Percentiles rank a stretch among this genome's conserved stretches.
Conservation (phyloP, 2,888 invertebrate genomes). For the Abrostola tripartita region DNA sequence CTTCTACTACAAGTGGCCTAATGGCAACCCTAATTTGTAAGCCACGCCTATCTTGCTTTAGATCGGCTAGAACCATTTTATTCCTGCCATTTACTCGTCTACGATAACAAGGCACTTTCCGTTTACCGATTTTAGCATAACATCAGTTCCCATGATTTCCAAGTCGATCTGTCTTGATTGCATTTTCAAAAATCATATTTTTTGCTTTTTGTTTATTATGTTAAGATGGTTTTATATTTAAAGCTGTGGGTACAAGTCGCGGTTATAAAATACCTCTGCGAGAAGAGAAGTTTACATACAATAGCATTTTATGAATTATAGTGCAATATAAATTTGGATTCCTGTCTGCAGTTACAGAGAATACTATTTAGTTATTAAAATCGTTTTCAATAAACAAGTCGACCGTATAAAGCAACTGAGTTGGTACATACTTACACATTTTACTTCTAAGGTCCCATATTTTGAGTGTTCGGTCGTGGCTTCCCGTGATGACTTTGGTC, state of each 20-base stretch:
- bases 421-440: slow-evolving; percentile 79
- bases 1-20: background rate
- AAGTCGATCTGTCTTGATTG: slow-evolving; percentile 14
- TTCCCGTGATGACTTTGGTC: slow-evolving; percentile 98
- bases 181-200: slow-evolving; percentile 21
- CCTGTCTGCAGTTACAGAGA: slow-evolving; percentile 30
- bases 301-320: slow-evolving; percentile 51
- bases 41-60: slow-evolving; percentile 6
- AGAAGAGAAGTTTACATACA: slow-evolving; percentile 50
- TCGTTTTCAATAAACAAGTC: slow-evolving; percentile 43
- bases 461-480: slow-evolving; percentile 99
- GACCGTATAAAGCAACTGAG: slow-evolving; percentile 43
- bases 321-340: slow-evolving; percentile 44
- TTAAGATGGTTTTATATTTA: slow-evolving; percentile 39
- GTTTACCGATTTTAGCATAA: slow-evolving; percentile 2
- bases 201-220: slow-evolving; percentile 36
- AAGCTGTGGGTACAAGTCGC: slow-evolving; percentile 43
- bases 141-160: slow-evolving; percentile 4
- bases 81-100: slow-evolving; percentile 22
- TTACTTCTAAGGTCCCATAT: slow-evolving; percentile 99
- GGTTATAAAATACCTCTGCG: slow-evolving; percentile 45
- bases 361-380: slow-evolving; percentile 50
- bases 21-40: slow-evolving; percentile 18
- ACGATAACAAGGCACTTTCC: slow-evolving; percentile 9
- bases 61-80: slow-evolving; percentile 18